Base-by-base conservation (phyloP, 2,888 invertebrate species). In the Hirtodrosophila trivittata region DNA sequence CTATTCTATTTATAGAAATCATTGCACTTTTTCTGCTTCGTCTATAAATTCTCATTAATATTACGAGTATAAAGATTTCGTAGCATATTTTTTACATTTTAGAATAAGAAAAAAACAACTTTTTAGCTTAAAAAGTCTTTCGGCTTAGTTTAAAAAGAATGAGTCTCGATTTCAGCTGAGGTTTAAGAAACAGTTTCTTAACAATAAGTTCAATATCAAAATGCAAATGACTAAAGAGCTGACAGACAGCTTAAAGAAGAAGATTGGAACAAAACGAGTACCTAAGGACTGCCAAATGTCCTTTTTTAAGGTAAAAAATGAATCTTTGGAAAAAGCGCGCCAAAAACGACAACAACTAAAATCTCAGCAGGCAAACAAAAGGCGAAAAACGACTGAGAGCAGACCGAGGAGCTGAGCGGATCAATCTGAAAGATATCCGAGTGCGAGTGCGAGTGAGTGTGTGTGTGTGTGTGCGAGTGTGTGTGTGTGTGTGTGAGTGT, bases 331-430 rank as follows among this genome's bases (percentile, higher is more conserved):
- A 50, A 72, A 65, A 47, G 25, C 62, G 47, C 56, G 45, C 52
- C 57, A 57, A 78, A 49, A 30, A 58, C 47, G 46, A 39, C 33
- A 35, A 43, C 5, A 59, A 39, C 32, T 39, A 26, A 42, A 38
- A 45, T 50, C 51, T 49, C 43, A 45, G 54, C 45, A 46, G 58
- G 62, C 56, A 64, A 70, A 73, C 52, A 45, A 57, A 58, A 56
- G 50, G 37, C 33, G 42, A 46, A 51, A 39, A 28, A 38, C 30
- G 16, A 35, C 32, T 32, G 32, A 50, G n/a, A 10, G 39, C 9
- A 26, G 32, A 43, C 10, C n/a, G 38, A 33, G 45, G 26, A 30
- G 7, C 1, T n/a, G 10, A 43, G 10, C 25, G 32, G 37, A 54
- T 35, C 35, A 49, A 38, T 50, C 35, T 42, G 33, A 18, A 42